Conservation (phyloP, 2,797 vertebrate species). For the Garrulus glandarius region DNA sequence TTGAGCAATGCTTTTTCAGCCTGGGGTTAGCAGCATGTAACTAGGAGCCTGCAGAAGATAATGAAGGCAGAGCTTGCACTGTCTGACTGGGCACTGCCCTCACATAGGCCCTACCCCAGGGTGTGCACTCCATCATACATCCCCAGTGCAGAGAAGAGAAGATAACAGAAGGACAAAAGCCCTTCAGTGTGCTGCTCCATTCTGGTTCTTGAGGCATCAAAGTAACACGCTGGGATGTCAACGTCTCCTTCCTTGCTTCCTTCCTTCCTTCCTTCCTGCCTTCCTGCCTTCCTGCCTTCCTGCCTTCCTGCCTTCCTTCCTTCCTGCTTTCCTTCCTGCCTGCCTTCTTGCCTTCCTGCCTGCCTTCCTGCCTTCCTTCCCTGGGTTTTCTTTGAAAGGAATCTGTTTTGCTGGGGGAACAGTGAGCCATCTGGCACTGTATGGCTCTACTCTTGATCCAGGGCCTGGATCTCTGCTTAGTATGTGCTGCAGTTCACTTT, state of each 20-base stretch:
- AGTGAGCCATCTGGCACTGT: neutral
- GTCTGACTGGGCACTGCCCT: neutral
- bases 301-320: no score
- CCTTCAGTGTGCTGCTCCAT: neutral
- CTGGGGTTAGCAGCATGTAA: neutral
- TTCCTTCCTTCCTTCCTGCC: neutral
- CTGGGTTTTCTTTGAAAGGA: neutral
- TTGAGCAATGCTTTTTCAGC: neutral
- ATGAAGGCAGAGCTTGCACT: neutral
- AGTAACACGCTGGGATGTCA: no score
- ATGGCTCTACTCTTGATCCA: neutral
- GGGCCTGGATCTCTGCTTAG: neutral
- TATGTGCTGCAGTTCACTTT: neutral
- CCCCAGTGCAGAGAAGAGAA: neutral
- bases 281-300: neutral
- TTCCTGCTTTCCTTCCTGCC: neutral
- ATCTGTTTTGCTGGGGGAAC: neutral
- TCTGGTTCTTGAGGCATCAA: neutral
- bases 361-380: no score
- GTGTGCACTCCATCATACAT: neutral
- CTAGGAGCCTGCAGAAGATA: neutral
- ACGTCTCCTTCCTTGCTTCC: neutral
- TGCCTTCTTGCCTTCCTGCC: neutral
- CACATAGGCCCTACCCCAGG: neutral
- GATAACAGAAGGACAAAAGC: neutral